Evolutionary conservation across 2,888 invertebrate genomes (phyloP).

Genomic region (Mesochorus sp.): DNA sequence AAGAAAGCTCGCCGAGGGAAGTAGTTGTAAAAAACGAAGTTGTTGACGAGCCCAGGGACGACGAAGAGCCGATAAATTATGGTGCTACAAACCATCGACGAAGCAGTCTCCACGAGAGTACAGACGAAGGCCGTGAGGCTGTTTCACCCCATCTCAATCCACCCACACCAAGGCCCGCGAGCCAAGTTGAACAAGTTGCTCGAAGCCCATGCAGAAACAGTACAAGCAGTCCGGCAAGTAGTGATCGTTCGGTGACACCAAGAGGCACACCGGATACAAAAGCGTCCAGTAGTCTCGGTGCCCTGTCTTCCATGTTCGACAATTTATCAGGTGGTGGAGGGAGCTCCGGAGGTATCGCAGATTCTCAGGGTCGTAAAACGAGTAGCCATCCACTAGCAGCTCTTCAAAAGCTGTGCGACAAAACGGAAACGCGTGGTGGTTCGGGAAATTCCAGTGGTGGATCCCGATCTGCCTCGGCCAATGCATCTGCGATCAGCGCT

Average conservation of each 20-base stretch:
- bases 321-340: constrained; percentile 87
- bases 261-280: constrained; percentile 85
- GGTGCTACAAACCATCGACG: constrained; percentile 71
- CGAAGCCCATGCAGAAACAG: constrained; percentile 86
- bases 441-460: constrained; percentile 75
- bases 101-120: constrained; percentile 75
- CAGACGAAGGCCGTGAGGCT: constrained; percentile 79
- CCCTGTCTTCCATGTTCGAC: constrained; percentile 95
- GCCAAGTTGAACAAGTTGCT: constrained; percentile 78
- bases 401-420: constrained; percentile 97
- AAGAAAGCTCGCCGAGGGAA: constrained; percentile 81
- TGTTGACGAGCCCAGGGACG: constrained; percentile 84
- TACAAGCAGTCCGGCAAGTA: constrained; percentile 89
- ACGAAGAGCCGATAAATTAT: constrained; percentile 79
- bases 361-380: constrained; percentile 86
- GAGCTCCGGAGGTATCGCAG: constrained; percentile 77
- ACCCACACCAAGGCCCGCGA: constrained; percentile 84
- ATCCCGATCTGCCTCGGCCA: constrained; percentile 80
- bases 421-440: constrained; percentile 91
- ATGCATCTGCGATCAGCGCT: constrained; percentile 79
- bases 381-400: constrained; percentile 96
- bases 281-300: constrained; percentile 88
- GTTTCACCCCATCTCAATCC: constrained; percentile 79
- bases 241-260: constrained; percentile 90
- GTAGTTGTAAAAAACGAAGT: constrained; percentile 86